Evolutionary conservation across 2,888 invertebrate species (phyloP).

Genomic region (Notodonta ziczac): DNA sequence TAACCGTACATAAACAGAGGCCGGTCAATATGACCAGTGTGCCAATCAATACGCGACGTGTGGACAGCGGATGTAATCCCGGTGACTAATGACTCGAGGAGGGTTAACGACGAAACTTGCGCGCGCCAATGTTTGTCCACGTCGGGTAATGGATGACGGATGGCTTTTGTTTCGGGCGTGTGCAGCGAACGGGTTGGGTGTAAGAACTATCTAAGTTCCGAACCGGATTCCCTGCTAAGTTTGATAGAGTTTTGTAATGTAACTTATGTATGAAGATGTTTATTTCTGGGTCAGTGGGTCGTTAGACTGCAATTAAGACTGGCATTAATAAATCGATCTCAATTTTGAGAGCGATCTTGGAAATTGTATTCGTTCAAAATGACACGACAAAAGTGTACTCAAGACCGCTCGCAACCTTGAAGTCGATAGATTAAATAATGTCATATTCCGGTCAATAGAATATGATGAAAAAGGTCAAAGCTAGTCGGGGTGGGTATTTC

Average conservation of each 20-base stretch:
- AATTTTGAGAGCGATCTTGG: too few species aligned
- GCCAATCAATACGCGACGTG: conserved; percentile 53
- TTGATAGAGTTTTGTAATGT: background rate
- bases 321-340: too few species aligned
- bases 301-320: too few species aligned
- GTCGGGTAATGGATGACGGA: conserved; percentile 46
- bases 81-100: conserved; percentile 47
- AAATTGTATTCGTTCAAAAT: too few species aligned
- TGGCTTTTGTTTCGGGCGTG: conserved; percentile 41
- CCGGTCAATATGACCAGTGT: conserved; percentile 40
- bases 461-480: background rate
- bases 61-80: conserved; percentile 52
- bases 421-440: background rate
- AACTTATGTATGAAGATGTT: background rate
- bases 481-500: background rate
- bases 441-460: background rate
- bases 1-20: conserved; percentile 41
- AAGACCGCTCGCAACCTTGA: too few species aligned
- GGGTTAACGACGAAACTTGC: conserved; percentile 52
- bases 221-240: background rate
- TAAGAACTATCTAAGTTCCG: background rate
- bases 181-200: conserved; percentile 30
- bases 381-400: too few species aligned
- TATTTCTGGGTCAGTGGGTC: background rate
- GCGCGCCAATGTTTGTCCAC: conserved; percentile 51